Evolutionary conservation across 2,888 invertebrate genomes (phyloP).

Genomic region (Eumerus sabulonum): DNA sequence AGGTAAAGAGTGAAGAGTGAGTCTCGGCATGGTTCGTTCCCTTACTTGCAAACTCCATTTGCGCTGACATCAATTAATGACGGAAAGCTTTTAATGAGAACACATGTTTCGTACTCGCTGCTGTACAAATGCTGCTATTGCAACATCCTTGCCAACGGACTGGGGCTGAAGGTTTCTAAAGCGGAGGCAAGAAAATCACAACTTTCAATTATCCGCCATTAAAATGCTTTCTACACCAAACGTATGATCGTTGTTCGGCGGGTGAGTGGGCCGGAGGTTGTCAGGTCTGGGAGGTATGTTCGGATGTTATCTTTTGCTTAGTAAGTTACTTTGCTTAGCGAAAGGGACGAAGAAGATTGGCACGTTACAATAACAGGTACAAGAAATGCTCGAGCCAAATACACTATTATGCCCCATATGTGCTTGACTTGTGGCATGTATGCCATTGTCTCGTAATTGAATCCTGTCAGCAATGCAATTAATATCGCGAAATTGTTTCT

Average conservation of each 20-base stretch:
- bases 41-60: conserved; percentile 65
- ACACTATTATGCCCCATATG: background rate
- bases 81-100: conserved; percentile 69
- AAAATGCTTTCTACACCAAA: conserved; percentile 50
- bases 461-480: conserved; percentile 49
- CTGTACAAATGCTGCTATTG: conserved; percentile 23
- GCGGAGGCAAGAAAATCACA: conserved; percentile 61
- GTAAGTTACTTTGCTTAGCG: conserved; percentile 26
- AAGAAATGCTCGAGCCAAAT: conserved; percentile 34
- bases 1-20: background rate
- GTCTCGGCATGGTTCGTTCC: conserved; percentile 24
- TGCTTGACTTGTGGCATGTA: conserved; percentile 8
- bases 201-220: conserved; percentile 67
- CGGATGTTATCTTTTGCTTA: conserved; percentile 31
- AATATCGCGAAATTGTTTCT: conserved; percentile 36
- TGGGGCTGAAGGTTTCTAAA: background rate
- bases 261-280: conserved; percentile 3
- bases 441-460: conserved; percentile 45
- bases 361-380: background rate
- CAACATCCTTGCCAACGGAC: background rate
- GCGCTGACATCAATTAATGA: conserved; percentile 69
- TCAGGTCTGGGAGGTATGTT: background rate
- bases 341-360: background rate
- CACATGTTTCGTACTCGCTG: conserved; percentile 60
- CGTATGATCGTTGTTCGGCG: conserved; percentile 43